Conservation (phyloP, 2,888 invertebrate species). For the Balanococcus diminutus region DNA sequence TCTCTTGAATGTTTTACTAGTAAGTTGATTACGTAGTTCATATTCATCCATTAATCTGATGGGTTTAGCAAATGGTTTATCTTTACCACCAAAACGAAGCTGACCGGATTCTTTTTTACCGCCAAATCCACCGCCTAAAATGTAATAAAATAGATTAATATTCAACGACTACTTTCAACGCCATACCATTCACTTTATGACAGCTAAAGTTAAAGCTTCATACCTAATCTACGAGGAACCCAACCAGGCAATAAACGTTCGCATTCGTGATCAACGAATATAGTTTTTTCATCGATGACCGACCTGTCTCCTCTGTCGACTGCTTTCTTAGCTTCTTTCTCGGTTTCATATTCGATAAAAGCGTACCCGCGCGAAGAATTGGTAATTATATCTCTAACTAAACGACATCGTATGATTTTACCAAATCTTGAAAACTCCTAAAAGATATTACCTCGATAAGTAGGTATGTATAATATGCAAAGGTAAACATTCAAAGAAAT, state of each 20-base stretch:
- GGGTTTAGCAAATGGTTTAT: constrained; percentile 76
- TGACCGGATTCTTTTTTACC: constrained; percentile 87
- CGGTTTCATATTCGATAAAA: constrained; percentile 79
- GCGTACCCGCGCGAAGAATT: constrained; percentile 83
- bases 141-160: background rate
- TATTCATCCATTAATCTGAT: constrained; percentile 60
- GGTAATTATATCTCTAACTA: constrained; percentile 82
- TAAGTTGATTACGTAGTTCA: constrained; percentile 13
- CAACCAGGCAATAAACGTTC: constrained; percentile 76
- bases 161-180: too few species aligned
- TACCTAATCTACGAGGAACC: constrained; percentile 80
- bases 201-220: too few species aligned
- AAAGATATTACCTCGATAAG: constrained; percentile 17
- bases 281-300: constrained; percentile 70
- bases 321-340: constrained; percentile 69
- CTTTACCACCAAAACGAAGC: constrained; percentile 81
- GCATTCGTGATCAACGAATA: constrained; percentile 80
- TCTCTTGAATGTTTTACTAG: background rate
- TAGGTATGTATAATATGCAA: too few species aligned
- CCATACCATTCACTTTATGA: too few species aligned
- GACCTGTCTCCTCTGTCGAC: constrained; percentile 64
- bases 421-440: constrained; percentile 69
- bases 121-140: constrained; percentile 79
- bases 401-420: constrained; percentile 67
- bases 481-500: too few species aligned